A percentile compares a stretch with the other conserved stretches of the same genome.
Evolutionary conservation across 2,113 vertebrate species (phyloP).

Genomic region (Strigops habroptila): DNA sequence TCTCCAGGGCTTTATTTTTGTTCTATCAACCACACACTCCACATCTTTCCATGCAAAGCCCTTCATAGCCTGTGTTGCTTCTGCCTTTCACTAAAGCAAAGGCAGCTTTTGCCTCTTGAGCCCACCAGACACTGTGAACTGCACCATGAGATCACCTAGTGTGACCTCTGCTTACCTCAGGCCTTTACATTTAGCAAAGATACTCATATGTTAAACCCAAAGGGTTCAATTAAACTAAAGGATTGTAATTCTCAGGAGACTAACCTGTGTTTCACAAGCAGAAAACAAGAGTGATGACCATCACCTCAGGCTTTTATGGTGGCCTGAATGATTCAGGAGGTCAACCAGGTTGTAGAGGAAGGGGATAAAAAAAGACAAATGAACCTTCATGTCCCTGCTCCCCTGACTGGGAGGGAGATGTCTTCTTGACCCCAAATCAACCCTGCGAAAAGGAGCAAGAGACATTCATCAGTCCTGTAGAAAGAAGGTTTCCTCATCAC

Average conservation of each 20-base stretch:
- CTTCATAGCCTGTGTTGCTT: background rate
- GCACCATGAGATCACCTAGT: background rate
- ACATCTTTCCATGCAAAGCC: background rate
- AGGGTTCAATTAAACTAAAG: constrained; percentile 27
- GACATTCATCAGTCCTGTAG: background rate
- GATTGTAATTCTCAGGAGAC: background rate
- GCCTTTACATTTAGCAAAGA: background rate
- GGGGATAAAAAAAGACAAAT: constrained; percentile 3
- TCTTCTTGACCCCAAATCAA: background rate
- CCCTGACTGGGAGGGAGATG: background rate
- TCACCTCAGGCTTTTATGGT: constrained; percentile 3
- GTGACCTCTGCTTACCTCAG: background rate
- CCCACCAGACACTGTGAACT: background rate
- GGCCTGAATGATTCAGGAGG: background rate
- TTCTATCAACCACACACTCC: background rate
- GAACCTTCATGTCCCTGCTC: background rate
- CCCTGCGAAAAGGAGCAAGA: background rate
- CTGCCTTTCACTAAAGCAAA: background rate
- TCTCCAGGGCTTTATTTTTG: background rate
- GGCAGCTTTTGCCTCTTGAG: background rate
- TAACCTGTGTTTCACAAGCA: constrained; percentile 31
- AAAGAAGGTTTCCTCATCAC: background rate
- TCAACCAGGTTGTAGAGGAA: background rate
- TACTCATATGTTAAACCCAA: background rate
- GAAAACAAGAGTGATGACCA: background rate